These are phyloP conservation scores for Eulemur coronatus DNA, from an alignment of 2,797 vertebrate genomes.

Conservation along the genomic window DNA sequence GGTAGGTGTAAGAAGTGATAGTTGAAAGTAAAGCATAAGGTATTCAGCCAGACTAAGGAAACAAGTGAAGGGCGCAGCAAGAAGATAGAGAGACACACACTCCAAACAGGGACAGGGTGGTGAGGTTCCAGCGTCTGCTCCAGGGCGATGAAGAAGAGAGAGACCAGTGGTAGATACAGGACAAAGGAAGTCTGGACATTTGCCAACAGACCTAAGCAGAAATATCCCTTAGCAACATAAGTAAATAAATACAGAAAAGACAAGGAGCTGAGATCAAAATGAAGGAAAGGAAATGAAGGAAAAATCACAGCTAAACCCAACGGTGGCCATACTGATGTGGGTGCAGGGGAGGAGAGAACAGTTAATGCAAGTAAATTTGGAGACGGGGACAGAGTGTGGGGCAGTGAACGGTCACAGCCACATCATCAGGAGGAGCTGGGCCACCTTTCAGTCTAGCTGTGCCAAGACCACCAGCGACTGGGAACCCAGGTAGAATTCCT, in stretches of 20 bases:
- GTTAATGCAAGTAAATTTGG: fast-evolving
- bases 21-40: neutral
- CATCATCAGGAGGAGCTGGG: no score
- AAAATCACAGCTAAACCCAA: neutral
- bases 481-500: neutral
- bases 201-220: no score
- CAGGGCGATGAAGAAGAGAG: neutral
- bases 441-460: neutral
- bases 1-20: neutral
- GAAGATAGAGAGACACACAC: neutral
- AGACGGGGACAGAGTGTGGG: neutral
- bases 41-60: neutral
- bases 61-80: neutral
- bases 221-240: neutral
- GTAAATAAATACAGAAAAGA: neutral
- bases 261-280: neutral
- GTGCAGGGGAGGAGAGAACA: neutral
- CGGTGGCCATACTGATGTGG: no score
- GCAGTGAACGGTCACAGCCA: neutral
- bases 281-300: neutral
- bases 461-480: neutral
- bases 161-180: neutral
- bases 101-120: neutral
- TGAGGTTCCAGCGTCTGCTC: neutral
- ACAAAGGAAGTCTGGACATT: neutral